Conservation (phyloP, 2,113 vertebrate species). For the Tragelaphus strepsiceros region DNA sequence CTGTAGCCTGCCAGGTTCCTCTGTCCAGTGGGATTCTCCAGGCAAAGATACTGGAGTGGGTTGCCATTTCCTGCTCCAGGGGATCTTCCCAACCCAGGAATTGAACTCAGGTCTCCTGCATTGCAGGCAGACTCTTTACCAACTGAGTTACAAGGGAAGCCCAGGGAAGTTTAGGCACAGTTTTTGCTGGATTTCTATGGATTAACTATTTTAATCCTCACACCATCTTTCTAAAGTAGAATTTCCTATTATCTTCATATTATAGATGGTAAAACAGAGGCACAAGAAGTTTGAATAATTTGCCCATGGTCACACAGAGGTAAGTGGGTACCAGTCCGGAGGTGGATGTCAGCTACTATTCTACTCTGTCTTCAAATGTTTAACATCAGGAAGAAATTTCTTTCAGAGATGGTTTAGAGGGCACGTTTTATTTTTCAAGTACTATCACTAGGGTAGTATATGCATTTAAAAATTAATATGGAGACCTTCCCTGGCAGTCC, state of each 20-base stretch:
- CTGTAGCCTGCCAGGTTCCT: not conserved
- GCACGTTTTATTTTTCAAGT: not conserved
- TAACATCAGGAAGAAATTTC: not conserved
- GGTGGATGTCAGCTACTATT: not conserved
- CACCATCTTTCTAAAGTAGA: not conserved
- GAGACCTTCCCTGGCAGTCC: not conserved
- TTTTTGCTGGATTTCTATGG: not conserved
- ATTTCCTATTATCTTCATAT: not conserved
- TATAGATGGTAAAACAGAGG: not conserved
- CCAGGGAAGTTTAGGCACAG: not conserved
- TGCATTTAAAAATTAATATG: not conserved
- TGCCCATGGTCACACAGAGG: not conserved
- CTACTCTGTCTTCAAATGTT: not conserved
- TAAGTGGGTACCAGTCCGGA: not conserved
- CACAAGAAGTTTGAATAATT: not conserved
- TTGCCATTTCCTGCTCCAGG: not conserved
- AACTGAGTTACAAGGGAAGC: too few species aligned
- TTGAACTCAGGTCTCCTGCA: not conserved
- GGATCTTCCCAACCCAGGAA: too few species aligned
- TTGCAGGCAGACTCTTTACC: not conserved
- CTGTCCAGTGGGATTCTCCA: not conserved
- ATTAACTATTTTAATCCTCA: not conserved
- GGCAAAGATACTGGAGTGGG: not conserved
- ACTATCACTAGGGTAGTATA: not conserved
- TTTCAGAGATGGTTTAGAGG: not conserved